These are phyloP conservation scores for Polia nebulosa DNA, from an alignment of 2,888 invertebrate genomes.

Conservation along the genomic window DNA sequence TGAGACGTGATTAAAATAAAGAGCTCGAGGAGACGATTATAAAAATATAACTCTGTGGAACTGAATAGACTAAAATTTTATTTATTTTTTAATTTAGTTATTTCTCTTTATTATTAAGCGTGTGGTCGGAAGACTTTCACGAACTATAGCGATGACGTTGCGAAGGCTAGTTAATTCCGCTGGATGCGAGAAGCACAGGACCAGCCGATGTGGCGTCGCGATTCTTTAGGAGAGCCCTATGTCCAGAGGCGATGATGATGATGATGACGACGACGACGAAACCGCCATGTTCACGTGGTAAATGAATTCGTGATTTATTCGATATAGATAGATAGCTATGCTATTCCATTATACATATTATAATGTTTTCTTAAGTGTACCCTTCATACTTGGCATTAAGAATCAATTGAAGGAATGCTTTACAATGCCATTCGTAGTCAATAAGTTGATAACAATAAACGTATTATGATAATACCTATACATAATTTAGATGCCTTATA, in stretches of 20 bases:
- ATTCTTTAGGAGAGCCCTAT: background rate
- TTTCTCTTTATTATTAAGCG: background rate
- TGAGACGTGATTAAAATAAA: too few relatives aligned
- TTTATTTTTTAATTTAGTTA: too few relatives aligned
- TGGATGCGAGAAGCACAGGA: background rate
- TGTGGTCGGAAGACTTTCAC: background rate
- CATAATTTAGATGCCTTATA: background rate
- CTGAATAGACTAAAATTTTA: too few relatives aligned
- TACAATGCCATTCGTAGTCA: slow-evolving; percentile 23
- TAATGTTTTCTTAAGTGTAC: slow-evolving; percentile 4
- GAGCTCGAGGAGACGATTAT: too few relatives aligned
- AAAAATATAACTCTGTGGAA: too few relatives aligned
- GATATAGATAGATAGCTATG: too few relatives aligned
- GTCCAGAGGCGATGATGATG: too few relatives aligned
- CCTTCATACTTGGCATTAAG: slow-evolving; percentile 16
- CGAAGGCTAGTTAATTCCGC: background rate
- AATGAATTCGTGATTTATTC: background rate
- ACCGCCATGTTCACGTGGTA: background rate
- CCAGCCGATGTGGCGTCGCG: background rate
- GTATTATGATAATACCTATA: background rate
- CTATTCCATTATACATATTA: too few relatives aligned
- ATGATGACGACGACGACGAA: background rate
- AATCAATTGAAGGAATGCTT: slow-evolving; percentile 28
- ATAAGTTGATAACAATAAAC: slow-evolving; percentile 20
- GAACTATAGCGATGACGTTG: too few relatives aligned